Evolutionary conservation across 1,140 invertebrate species (phyloP).

Genomic region (Polyergus mexicanus): DNA sequence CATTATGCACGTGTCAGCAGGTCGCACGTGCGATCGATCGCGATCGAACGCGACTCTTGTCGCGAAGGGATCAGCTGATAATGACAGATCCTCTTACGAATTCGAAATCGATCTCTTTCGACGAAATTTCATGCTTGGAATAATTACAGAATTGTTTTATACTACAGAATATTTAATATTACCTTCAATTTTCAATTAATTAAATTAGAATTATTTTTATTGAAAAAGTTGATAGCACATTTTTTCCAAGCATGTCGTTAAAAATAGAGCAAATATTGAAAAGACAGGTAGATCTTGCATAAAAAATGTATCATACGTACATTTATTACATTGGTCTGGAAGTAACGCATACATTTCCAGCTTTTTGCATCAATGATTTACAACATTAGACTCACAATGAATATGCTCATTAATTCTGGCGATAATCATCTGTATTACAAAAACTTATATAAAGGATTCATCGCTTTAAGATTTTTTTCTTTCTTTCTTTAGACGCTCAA

Average conservation of each 20-base stretch:
- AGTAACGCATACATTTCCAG: no score
- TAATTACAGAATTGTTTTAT: neutral
- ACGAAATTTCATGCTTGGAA: neutral
- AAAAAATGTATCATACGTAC: constrained; percentile 31
- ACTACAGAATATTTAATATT: neutral
- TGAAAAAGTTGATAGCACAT: neutral
- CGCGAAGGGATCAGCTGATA: constrained; percentile 7
- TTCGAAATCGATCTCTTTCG: neutral
- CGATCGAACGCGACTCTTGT: neutral
- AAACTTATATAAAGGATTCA: neutral
- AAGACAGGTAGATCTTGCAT: neutral
- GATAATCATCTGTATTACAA: neutral
- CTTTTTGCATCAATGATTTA: neutral
- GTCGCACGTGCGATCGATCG: neutral
- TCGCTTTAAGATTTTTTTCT: neutral
- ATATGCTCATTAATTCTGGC: no score
- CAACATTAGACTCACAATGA: neutral
- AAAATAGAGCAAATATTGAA: neutral
- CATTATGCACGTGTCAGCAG: constrained; percentile 13
- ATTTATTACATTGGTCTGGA: neutral
- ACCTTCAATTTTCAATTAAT: neutral
- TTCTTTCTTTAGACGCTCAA: neutral
- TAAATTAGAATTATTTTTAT: neutral
- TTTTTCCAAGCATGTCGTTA: neutral
- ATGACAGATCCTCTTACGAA: neutral